These are phyloP conservation scores for Naso thynnoides DNA, from an alignment of 2,797 vertebrate genomes.

Conservation along the genomic window DNA sequence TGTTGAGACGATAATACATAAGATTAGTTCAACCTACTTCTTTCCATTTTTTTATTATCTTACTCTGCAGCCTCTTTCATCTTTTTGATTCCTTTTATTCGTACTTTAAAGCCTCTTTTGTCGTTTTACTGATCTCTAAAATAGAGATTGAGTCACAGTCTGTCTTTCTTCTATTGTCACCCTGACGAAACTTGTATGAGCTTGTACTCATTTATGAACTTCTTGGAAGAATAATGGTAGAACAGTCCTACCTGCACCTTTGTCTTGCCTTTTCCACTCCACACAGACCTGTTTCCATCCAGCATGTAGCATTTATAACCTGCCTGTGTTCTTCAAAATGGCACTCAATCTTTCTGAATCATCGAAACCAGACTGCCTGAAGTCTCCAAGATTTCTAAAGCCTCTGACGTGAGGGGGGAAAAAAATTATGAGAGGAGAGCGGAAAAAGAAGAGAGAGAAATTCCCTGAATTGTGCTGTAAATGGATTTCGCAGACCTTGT, in stretches of 20 bases:
- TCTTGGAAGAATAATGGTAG: neutral
- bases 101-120: slow-evolving; percentile 13
- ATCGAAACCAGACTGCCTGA: slow-evolving; percentile 27
- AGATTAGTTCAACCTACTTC: slow-evolving; percentile 51
- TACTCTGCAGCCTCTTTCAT: slow-evolving; percentile 30
- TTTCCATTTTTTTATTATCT: slow-evolving; percentile 36
- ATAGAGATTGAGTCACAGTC: neutral
- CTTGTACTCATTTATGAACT: neutral
- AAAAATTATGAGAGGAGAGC: slow-evolving; percentile 21
- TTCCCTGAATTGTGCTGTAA: slow-evolving; percentile 46
- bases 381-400: slow-evolving; percentile 37
- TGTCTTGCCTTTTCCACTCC: slow-evolving; percentile 3
- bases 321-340: slow-evolving; percentile 33
- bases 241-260: slow-evolving; percentile 13
- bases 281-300: slow-evolving; percentile 14
- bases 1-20: slow-evolving; percentile 60
- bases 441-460: slow-evolving; percentile 17
- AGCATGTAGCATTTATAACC: slow-evolving; percentile 23
- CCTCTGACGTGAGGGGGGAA: slow-evolving; percentile 19
- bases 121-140: slow-evolving; percentile 8
- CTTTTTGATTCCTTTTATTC: slow-evolving; percentile 19
- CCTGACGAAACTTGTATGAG: neutral
- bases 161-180: neutral
- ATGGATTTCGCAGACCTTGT: slow-evolving; percentile 60
- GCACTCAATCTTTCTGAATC: slow-evolving; percentile 53